Conservation (phyloP, 2,888 invertebrate genomes). For the Stomorhina lunata region DNA sequence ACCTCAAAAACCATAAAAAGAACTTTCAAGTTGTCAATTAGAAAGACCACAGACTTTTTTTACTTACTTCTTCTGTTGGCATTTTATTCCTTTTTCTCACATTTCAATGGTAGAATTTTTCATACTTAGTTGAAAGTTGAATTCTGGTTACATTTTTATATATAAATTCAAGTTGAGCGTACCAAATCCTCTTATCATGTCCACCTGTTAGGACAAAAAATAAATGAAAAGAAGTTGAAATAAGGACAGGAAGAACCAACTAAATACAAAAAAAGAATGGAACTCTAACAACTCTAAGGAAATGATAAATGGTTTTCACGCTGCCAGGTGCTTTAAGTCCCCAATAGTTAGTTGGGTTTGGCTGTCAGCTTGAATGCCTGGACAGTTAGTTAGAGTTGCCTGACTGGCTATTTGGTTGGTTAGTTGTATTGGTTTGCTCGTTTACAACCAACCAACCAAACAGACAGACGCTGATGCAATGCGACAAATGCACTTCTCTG, state of each 20-base stretch:
- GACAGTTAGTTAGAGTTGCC: slow-evolving; percentile 35
- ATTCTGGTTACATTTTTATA: slow-evolving; percentile 10
- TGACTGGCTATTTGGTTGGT: slow-evolving; percentile 16
- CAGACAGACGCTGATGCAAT: slow-evolving; percentile 60
- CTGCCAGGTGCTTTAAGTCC: slow-evolving; percentile 66
- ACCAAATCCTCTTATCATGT: slow-evolving; percentile 64
- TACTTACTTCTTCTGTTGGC: background rate
- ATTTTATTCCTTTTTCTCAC: background rate
- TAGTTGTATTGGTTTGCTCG: slow-evolving; percentile 1
- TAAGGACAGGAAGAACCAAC: background rate
- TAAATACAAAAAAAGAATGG: background rate
- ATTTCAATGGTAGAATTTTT: slow-evolving; percentile 18
- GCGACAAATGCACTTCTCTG: slow-evolving; percentile 65
- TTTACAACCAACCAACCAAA: slow-evolving; percentile 32
- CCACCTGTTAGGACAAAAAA: slow-evolving; percentile 56
- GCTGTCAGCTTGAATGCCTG: slow-evolving; percentile 45
- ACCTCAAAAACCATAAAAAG: slow-evolving; percentile 53
- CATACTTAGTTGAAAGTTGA: background rate
- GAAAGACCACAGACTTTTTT: slow-evolving; percentile 25
- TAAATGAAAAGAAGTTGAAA: background rate
- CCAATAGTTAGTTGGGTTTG: slow-evolving; percentile 61
- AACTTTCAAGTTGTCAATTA: slow-evolving; percentile 57
- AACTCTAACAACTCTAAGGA: slow-evolving; percentile 52
- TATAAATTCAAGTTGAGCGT: slow-evolving; percentile 51
- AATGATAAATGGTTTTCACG: slow-evolving; percentile 67